Percentiles rank a stretch among this genome's conserved stretches.
These are phyloP conservation scores for Lycia hirtaria DNA, from an alignment of 2,888 invertebrate genomes.

Conservation along the genomic window DNA sequence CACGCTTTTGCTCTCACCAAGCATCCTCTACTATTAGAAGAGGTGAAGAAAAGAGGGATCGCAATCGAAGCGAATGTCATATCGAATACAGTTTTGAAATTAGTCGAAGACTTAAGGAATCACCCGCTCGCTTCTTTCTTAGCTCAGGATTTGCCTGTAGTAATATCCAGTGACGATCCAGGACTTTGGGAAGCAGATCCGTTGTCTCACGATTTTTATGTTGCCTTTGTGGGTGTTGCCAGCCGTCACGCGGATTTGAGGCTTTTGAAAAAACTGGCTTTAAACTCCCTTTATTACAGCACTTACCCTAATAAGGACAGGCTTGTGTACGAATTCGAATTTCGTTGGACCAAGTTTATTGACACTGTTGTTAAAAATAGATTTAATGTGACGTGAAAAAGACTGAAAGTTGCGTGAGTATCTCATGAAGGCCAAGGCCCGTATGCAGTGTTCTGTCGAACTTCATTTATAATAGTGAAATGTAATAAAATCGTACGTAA, in stretches of 20 bases:
- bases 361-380: slow-evolving; percentile 56
- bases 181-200: slow-evolving; percentile 90
- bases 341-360: slow-evolving; percentile 73
- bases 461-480: too few species aligned
- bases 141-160: slow-evolving; percentile 88
- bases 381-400: slow-evolving; percentile 38
- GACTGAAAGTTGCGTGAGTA: background rate
- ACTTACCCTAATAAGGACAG: slow-evolving; percentile 77
- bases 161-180: slow-evolving; percentile 92
- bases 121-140: slow-evolving; percentile 89
- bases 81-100: slow-evolving; percentile 90
- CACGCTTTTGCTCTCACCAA: slow-evolving; percentile 91
- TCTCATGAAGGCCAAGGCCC: too few species aligned
- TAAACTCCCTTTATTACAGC: slow-evolving; percentile 90
- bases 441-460: too few species aligned
- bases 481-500: too few species aligned
- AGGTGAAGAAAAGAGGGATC: slow-evolving; percentile 86
- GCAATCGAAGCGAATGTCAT: slow-evolving; percentile 92
- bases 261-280: slow-evolving; percentile 89
- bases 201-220: slow-evolving; percentile 90
- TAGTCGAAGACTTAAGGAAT: slow-evolving; percentile 90
- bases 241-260: slow-evolving; percentile 88
- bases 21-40: slow-evolving; percentile 88
- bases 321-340: slow-evolving; percentile 68
- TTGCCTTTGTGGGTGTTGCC: slow-evolving; percentile 91